Conservation (phyloP, 2,113 vertebrate species). For the Thymallus thymallus region DNA sequence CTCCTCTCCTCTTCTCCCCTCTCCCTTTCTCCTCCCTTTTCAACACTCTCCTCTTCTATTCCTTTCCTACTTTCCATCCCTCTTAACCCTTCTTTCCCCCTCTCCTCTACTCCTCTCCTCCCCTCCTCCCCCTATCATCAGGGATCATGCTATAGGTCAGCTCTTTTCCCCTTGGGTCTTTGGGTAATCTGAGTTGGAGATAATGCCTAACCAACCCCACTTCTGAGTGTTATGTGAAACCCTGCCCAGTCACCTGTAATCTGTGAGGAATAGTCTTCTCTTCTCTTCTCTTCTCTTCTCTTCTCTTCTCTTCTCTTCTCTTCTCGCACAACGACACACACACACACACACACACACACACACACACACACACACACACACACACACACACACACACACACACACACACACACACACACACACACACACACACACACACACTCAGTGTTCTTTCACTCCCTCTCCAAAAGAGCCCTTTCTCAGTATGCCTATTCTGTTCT, state of each 20-base stretch:
- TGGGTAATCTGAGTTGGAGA: constrained; percentile 63
- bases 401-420: neutral
- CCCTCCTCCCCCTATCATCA: constrained; percentile 22
- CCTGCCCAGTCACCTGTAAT: constrained; percentile 65
- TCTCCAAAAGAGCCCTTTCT: constrained; percentile 3
- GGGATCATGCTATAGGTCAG: constrained; percentile 67
- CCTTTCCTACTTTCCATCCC: constrained; percentile 17
- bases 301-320: no score
- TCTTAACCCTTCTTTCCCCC: neutral
- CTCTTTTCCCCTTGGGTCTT: constrained; percentile 62
- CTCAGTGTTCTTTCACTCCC: constrained; percentile 4
- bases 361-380: neutral
- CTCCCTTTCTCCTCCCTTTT: constrained; percentile 63
- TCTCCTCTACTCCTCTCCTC: constrained; percentile 21
- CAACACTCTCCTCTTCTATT: constrained; percentile 10
- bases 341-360: constrained; percentile 50
- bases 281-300: constrained; percentile 58
- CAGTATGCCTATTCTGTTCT: neutral
- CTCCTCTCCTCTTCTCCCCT: constrained; percentile 5
- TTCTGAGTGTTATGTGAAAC: constrained; percentile 40
- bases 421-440: neutral
- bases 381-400: neutral
- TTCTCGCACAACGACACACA: constrained; percentile 49
- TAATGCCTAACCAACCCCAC: constrained; percentile 56
- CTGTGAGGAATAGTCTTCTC: constrained; percentile 58